phyloP scores from a whole-genome alignment of 2,797 vertebrate genomes.

The Chrosomus eos region DNA sequence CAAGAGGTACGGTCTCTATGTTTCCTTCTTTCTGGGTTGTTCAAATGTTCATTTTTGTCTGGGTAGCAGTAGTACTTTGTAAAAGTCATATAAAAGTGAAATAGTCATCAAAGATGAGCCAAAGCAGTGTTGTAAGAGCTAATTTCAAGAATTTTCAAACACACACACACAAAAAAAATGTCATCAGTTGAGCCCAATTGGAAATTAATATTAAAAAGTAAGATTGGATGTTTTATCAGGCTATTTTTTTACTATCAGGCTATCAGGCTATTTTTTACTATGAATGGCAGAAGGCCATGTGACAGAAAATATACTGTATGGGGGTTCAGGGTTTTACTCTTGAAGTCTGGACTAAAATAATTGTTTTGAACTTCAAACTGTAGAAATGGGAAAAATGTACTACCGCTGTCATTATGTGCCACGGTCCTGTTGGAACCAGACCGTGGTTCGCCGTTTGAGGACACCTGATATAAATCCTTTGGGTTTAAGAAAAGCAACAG shows the following conservation, averaged over 20 bases:
- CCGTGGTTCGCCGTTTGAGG: not conserved
- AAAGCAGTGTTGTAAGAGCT: not conserved
- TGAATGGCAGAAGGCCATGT: not conserved
- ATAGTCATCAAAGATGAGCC: not conserved
- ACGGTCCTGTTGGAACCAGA: too few relatives aligned
- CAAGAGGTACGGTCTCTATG: too few relatives aligned
- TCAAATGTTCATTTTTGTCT: too few relatives aligned
- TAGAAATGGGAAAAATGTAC: not conserved
- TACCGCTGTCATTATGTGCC: not conserved
- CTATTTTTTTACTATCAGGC: too few relatives aligned
- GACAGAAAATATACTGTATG: not conserved
- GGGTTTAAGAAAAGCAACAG: slow-evolving; percentile 1
- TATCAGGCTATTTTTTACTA: not conserved
- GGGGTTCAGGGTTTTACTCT: not conserved
- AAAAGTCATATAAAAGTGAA: not conserved
- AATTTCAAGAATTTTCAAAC: too few relatives aligned
- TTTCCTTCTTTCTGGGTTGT: too few relatives aligned
- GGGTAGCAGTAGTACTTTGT: too few relatives aligned
- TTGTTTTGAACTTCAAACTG: too few relatives aligned
- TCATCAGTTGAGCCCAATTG: not conserved
- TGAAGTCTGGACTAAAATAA: not conserved
- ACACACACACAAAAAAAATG: too few relatives aligned
- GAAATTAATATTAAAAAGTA: not conserved
- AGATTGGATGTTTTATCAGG: not conserved
- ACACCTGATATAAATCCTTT: not conserved